Evolutionary conservation across 2,797 vertebrate genomes (phyloP), one percentile per base, ranked within the genome.

Genomic region (Craterocephalus amniculus): DNA sequence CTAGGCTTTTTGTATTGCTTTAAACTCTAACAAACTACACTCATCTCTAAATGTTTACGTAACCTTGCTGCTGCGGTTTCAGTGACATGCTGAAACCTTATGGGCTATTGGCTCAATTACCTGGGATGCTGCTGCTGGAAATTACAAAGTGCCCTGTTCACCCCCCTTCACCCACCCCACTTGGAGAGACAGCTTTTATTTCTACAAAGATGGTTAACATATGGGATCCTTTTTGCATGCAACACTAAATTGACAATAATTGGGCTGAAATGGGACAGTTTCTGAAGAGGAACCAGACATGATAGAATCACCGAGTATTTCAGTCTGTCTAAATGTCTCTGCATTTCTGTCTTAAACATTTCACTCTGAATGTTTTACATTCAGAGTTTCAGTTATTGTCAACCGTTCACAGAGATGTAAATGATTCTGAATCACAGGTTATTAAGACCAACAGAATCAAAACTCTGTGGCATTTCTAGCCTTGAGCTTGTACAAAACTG

Each of bases 161-260:
- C 74, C 73, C 32, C 32, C 32, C 9, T 10, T 8, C 32, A 81
- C 74, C 73, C 32, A 6, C 32, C 9, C 5, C 32, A 6, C 77
- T 72, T 29, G 57, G 65, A 79, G 29, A 51, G 61, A 74, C 56
- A 73, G 70, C 32, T 58, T 76, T 77, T 62, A 55, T 76, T 72
- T 74, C 62, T 67, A 63, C 58, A 68, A 79, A 84, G 52, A 34
- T 70, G 67, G 81, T 84, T 73, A 82, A 88, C 85, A 87, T 87
- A 83, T 89, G 83, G 85, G 79, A 89, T 74, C 72, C 36, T 20
- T 91, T 81, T 80, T 36, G 27, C 51, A 60, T 35, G 40, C 63
- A 54, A 36, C 61, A 63, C 40, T 70, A 85, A 83, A 90, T 68
- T 86, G 80, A 77, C 70, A 74, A 78, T 84, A 88, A 90, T 86